Percentiles rank a stretch among this genome's conserved stretches.
Conservation (phyloP, 2,797 vertebrate species). For the Rhinoraja longicauda region DNA sequence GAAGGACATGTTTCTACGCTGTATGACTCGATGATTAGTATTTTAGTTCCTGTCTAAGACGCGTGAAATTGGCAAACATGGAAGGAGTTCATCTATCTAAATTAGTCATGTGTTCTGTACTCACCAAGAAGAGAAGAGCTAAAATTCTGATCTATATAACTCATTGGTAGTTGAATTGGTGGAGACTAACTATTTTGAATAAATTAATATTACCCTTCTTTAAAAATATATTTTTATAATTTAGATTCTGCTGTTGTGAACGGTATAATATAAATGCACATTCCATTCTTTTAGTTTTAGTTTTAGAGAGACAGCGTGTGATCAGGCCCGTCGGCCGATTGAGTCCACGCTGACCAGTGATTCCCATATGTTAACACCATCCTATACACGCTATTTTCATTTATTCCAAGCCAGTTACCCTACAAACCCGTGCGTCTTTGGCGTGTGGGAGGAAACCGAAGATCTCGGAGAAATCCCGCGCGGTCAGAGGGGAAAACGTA, state of each 20-base stretch:
- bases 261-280: not conserved
- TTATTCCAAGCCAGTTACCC: no score
- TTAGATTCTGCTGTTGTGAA: not conserved
- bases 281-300: not conserved
- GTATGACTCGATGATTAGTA: not conserved
- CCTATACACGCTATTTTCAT: no score
- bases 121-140: not conserved
- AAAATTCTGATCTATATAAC: not conserved
- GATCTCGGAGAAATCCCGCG: no score
- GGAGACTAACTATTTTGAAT: not conserved
- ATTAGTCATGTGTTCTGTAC: not conserved
- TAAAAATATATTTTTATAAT: not conserved
- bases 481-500: no score
- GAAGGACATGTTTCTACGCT: no score
- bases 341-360: no score
- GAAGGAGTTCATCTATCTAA: not conserved
- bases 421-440: no score
- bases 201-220: not conserved
- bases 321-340: no score
- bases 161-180: not conserved
- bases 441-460: no score
- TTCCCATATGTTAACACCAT: no score
- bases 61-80: not conserved
- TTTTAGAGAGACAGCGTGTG: no score
- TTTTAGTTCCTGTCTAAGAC: not conserved